Base-by-base conservation (phyloP, 2,888 invertebrate species). In the Agonopterix subpropinquella region DNA sequence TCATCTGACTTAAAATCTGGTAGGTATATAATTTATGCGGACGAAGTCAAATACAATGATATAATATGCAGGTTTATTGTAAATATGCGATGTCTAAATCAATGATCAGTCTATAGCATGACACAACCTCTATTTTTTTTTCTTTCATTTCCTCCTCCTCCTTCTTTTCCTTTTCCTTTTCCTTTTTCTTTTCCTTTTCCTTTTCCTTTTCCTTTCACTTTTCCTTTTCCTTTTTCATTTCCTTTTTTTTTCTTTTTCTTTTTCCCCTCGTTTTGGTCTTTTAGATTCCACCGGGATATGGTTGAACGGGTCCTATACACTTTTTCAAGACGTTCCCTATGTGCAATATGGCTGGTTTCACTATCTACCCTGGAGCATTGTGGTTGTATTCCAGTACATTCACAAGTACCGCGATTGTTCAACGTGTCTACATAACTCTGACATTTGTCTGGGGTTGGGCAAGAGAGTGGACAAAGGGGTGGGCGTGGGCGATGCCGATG, bases 401-500 rank as follows among this genome's bases (percentile, higher is more conserved):
- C 70, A 58, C 85, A 85, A 0, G 71, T 61, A 2, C 81, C 78
- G 1, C 53, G 55, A 10, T 75, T 71, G 44, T 58, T 60, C 15
- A 80, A 69, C 2, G 70, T 74, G 1, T 73, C 77, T 70, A 78
- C 70, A 8, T 84, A 77, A 49, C 80, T 82, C 43, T 75, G 83
- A 59, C 86, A 87, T 51, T 73, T 64, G 50, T 84, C 80, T 37
- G 82, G 85, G n/a, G 71, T 50, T 9, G 77, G 72, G 51, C 86
- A 86, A 4, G 84, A 2, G 13, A 2, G 13, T 13, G 13, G 13
- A 2, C 13, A 13, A 13, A 2, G 80, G 11, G 77, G 63, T 37
- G 79, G 73, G 39, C 77, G 70, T 2, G 81, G 86, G 54, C 83
- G 70, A 54, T 82, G 83, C 46, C 56, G 76, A 65, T 84, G 78